A percentile compares a stretch with the other conserved stretches of the same genome.
These are phyloP conservation scores for Smittia sp. DNA, from an alignment of 2,888 invertebrate species.

Conservation along the genomic window DNA sequence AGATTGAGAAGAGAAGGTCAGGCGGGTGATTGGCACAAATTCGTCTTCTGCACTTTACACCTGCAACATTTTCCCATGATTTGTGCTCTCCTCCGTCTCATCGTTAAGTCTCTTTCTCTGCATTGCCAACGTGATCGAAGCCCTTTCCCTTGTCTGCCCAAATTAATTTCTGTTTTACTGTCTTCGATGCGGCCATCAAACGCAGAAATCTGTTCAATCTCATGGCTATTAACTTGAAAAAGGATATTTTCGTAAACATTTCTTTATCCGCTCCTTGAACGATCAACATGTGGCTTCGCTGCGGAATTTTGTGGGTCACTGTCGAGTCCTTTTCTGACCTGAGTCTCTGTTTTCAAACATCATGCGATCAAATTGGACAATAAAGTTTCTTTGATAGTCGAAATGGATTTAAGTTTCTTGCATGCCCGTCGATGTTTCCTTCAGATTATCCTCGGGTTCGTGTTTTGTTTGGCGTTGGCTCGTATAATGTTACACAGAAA, in stretches of 20 bases:
- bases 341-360: slow-evolving; percentile 12
- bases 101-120: neutral
- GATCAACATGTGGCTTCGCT: slow-evolving; percentile 30
- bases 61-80: slow-evolving; percentile 39
- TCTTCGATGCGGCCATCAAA: slow-evolving; percentile 8
- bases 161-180: neutral
- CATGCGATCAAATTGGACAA: slow-evolving; percentile 39
- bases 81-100: slow-evolving; percentile 4
- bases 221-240: neutral
- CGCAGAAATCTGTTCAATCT: slow-evolving; percentile 1
- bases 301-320: slow-evolving; percentile 14
- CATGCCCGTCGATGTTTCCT: neutral
- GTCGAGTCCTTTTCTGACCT: slow-evolving; percentile 5
- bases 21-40: slow-evolving; percentile 29
- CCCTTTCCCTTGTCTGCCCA: neutral
- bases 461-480: neutral
- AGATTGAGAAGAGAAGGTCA: slow-evolving; percentile 9
- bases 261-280: neutral
- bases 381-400: slow-evolving; percentile 12
- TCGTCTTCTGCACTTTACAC: slow-evolving; percentile 35
- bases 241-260: slow-evolving; percentile 29
- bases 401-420: neutral
- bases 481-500: slow-evolving; percentile 21
- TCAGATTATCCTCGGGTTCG: slow-evolving; percentile 8
- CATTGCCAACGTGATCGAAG: neutral